Evolutionary conservation across 2,888 invertebrate species (phyloP).

Genomic region (Euproctis similis): DNA sequence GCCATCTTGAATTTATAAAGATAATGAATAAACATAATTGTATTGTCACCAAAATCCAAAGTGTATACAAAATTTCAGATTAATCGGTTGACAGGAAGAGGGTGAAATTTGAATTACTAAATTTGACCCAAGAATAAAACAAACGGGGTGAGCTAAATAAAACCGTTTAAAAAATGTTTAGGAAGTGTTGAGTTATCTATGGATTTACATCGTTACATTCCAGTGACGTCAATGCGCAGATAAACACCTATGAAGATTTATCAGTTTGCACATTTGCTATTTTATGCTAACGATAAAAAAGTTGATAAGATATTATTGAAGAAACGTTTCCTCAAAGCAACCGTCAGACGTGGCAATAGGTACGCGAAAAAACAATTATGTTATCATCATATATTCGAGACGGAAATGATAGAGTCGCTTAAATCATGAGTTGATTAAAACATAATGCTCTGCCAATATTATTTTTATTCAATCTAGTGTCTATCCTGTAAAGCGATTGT

Average conservation of each 20-base stretch:
- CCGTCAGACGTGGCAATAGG: slow-evolving; percentile 21
- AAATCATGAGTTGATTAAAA: slow-evolving; percentile 15
- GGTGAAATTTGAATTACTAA: too few relatives aligned
- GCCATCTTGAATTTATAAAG: too few relatives aligned
- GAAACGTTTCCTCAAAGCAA: slow-evolving; percentile 60
- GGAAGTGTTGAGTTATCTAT: slow-evolving; percentile 11
- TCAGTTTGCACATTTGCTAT: slow-evolving; percentile 41
- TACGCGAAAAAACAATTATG: slow-evolving; percentile 27
- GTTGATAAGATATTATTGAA: slow-evolving; percentile 41
- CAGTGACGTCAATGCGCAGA: slow-evolving; percentile 30
- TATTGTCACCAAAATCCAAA: too few relatives aligned
- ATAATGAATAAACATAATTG: too few relatives aligned
- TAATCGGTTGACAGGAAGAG: too few relatives aligned
- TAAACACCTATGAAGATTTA: slow-evolving; percentile 33
- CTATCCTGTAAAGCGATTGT: slow-evolving; percentile 38
- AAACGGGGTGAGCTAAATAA: too few relatives aligned
- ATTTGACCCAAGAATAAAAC: too few relatives aligned
- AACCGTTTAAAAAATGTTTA: slow-evolving; percentile 6
- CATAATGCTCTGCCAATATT: slow-evolving; percentile 8
- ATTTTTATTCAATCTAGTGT: slow-evolving; percentile 26
- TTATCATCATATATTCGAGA: slow-evolving; percentile 12
- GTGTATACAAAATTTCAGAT: too few relatives aligned
- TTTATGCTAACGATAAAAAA: slow-evolving; percentile 40
- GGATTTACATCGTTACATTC: slow-evolving; percentile 8
- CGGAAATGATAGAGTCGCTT: slow-evolving; percentile 44